Evolutionary conservation across 2,888 invertebrate genomes (phyloP), one percentile per base, ranked within the genome.

Genomic region (Xestoiulus laeticollis): DNA sequence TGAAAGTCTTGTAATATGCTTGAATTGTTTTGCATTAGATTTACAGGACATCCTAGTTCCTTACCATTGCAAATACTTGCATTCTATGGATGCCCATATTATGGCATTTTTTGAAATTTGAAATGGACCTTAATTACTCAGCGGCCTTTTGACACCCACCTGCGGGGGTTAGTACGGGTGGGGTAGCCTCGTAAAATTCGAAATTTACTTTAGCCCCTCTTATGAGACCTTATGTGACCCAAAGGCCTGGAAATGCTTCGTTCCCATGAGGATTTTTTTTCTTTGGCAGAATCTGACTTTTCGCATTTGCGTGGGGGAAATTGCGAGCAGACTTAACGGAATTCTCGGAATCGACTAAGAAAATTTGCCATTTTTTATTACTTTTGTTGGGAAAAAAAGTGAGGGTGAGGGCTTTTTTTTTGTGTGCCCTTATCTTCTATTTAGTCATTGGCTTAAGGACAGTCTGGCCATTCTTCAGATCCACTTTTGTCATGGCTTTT

Each of bases 241-340:
- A n/a, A 22, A 22, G 68, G 26, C 26, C 68, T n/a, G 22, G 10
- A 26, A 12, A 68, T 68, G 68, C 8, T 26, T 8, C 26, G 68
- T 68, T 68, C 68, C 68, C 68, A 68, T 68, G 68, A 68, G 26
- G 68, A 68, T 68, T 68, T 68, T 26, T n/a, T n/a, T n/a, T n/a
- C n/a, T n/a, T n/a, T 68, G 26, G 26, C 26, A 68, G 8, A 68
- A 68, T 68, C 8, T 68, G 68, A 68, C 68, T 68, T 68, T n/a
- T 59, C 22, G 59, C 22, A n/a, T n/a, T 59, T 59, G n/a, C n/a
- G 59, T 19, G 59, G 59, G 59, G 59, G 48, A 8, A 48, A 48
- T 59, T 22, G n/a, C n/a, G n/a, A 59, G 59, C 59, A 22, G 59
- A 22, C 59, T n/a, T 59, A 59, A 22, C 22, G 59, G 59, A 59